Evolutionary conservation across 2,888 invertebrate species (phyloP), one percentile per base, ranked within the genome.

Genomic region (Chydorus sphaericus): DNA sequence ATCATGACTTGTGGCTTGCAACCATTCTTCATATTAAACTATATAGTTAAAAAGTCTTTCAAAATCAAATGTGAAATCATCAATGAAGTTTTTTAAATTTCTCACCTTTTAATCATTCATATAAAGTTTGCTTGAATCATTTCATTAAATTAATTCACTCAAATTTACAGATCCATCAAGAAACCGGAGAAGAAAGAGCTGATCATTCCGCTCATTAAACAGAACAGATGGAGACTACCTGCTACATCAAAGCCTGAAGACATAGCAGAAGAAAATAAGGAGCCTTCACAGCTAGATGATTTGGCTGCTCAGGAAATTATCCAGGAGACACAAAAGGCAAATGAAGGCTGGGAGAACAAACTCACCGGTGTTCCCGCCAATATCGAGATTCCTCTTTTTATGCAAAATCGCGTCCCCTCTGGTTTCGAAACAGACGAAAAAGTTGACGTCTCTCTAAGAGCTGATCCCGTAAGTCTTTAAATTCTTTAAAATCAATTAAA

Each of bases 221-320:
- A 67, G 50, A 71, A 71, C 58, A 65, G 66, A 26, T 71, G 71
- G 70, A 62, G 67, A 28, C 48, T 57, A 16, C 52, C 52, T 54
- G 68, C 68, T 62, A 67, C 76, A 23, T 73, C 78, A 55, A 74
- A 77, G 61, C 73, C 67, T 44, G 70, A 74, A 49, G 74, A 73
- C 30, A 67, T 68, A 44, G 69, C 68, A 36, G 68, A 70, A 56
- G 61, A 64, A 7, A 67, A 63, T 51, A 44, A 48, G 59, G 65
- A 8, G 63, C 66, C 60, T 68, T 68, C 69, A 71, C 66, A 63
- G 68, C 69, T 81, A 57, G 86, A 88, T 58, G 79, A 84, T 66
- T 77, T 82, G 67, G 88, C 85, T 20, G 80, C 81, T 1, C 73
- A 78, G 59, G 86, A 88, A 70, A 70, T 89, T 31, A 65, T 88